A percentile compares a stretch with the other conserved stretches of the same genome.
phyloP scores from a whole-genome alignment of 2,113 vertebrate genomes.

The Malaclemys terrapin region DNA sequence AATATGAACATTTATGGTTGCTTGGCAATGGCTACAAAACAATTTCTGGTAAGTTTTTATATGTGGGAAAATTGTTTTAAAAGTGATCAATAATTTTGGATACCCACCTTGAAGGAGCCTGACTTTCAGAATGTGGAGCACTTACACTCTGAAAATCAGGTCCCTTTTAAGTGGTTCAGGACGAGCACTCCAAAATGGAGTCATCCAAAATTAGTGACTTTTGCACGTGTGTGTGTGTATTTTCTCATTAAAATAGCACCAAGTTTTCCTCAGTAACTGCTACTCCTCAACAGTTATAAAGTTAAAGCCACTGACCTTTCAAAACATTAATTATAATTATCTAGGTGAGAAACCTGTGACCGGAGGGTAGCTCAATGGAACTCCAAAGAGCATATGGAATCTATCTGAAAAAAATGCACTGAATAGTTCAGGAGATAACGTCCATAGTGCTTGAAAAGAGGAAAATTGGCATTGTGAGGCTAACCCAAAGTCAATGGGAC shows the following conservation, averaged over 20 bases:
- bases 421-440: not conserved
- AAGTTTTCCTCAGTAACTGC: not conserved
- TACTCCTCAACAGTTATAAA: not conserved
- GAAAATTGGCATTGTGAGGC: not conserved
- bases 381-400: not conserved
- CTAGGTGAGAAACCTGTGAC: not conserved
- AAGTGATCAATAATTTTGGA: not conserved
- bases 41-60: not conserved
- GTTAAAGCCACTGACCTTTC: not conserved
- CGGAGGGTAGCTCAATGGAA: not conserved
- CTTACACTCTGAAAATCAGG: not conserved
- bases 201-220: not conserved
- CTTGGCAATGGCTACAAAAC: not conserved
- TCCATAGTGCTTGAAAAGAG: too few species aligned
- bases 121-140: not conserved
- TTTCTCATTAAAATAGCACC: not conserved
- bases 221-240: not conserved
- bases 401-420: not conserved
- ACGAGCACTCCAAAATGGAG: not conserved
- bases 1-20: not conserved
- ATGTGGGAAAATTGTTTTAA: not conserved
- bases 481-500: not conserved
- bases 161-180: not conserved
- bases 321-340: not conserved
- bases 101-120: not conserved